Percentiles rank a stretch among this genome's conserved stretches.
Evolutionary conservation across 2,113 vertebrate species (phyloP).

Genomic region (Terrapene triunguis): DNA sequence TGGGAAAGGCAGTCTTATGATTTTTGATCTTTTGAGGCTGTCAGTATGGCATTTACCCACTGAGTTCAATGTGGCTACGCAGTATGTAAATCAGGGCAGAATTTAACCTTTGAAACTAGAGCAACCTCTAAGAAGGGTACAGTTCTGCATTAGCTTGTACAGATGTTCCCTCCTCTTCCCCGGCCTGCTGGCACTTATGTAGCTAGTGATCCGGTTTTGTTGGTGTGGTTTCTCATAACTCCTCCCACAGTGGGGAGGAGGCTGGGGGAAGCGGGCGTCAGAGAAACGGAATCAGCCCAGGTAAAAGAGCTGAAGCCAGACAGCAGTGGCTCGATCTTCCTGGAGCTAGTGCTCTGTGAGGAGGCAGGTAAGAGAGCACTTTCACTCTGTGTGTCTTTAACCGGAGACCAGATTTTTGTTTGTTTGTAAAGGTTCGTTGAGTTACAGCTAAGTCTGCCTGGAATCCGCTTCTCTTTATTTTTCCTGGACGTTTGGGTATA

Average conservation of each 20-base stretch:
- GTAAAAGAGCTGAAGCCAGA: not conserved
- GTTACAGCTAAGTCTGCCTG: not conserved
- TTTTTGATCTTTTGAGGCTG: not conserved
- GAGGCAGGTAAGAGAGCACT: not conserved
- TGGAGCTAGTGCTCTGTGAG: not conserved
- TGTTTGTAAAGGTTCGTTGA: not conserved
- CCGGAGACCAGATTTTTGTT: not conserved
- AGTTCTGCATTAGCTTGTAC: not conserved
- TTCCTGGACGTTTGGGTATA: not conserved
- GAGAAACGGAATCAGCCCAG: not conserved
- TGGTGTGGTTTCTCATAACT: not conserved
- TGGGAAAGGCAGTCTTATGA: not conserved
- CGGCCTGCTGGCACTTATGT: not conserved
- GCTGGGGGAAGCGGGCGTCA: too few relatives aligned
- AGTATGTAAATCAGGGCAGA: not conserved
- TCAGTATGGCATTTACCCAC: not conserved
- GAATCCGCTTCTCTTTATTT: not conserved
- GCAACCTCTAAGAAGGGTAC: not conserved
- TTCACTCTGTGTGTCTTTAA: not conserved
- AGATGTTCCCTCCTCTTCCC: too few relatives aligned
- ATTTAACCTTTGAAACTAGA: not conserved
- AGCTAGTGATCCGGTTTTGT: not conserved
- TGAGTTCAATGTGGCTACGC: not conserved
- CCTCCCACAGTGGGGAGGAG: not conserved
- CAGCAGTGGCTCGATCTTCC: too few relatives aligned